Percentiles rank a stretch among this genome's conserved stretches.
Conservation (phyloP, 2,888 invertebrate species). For the Volucella zonaria region DNA sequence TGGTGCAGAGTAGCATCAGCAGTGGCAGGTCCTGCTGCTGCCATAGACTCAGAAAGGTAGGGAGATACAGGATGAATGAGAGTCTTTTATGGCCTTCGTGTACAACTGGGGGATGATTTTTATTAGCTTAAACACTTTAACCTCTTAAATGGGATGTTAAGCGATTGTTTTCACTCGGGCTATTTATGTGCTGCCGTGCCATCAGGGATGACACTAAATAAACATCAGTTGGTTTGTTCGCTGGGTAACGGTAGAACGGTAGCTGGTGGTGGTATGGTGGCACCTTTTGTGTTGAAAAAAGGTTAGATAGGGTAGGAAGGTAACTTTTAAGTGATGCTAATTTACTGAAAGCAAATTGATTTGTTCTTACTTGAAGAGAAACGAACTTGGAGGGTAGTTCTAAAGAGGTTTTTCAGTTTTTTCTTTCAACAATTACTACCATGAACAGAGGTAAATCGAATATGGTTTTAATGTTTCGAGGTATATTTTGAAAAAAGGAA, state of each 20-base stretch:
- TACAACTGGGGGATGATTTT: conserved; percentile 73
- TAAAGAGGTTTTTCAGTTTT: not conserved
- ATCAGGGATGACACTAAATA: conserved; percentile 74
- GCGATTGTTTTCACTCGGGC: conserved; percentile 73
- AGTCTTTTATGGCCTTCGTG: conserved; percentile 65
- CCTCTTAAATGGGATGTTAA: conserved; percentile 76
- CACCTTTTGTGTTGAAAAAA: conserved; percentile 52
- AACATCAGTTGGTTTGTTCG: conserved; percentile 68
- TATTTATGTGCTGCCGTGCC: conserved; percentile 72
- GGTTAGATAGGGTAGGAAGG: conserved; percentile 8
- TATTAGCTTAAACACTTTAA: conserved; percentile 79
- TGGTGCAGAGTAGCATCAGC: conserved; percentile 33
- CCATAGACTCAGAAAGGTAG: conserved; percentile 44
- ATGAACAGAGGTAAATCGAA: too few relatives aligned
- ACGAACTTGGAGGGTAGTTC: not conserved
- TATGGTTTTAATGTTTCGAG: too few relatives aligned
- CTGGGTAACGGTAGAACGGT: conserved; percentile 13
- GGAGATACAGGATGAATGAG: conserved; percentile 31
- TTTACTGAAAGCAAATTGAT: conserved; percentile 51
- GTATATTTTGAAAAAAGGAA: too few relatives aligned
- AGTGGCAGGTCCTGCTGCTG: conserved; percentile 47
- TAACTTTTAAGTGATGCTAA: conserved; percentile 39
- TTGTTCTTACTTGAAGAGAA: conserved; percentile 17
- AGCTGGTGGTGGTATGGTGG: conserved; percentile 41
- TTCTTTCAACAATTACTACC: too few relatives aligned